Conservation (phyloP, 37 sponge, comb jelly and placozoan species). For the Diacarnus erythraeanus region DNA sequence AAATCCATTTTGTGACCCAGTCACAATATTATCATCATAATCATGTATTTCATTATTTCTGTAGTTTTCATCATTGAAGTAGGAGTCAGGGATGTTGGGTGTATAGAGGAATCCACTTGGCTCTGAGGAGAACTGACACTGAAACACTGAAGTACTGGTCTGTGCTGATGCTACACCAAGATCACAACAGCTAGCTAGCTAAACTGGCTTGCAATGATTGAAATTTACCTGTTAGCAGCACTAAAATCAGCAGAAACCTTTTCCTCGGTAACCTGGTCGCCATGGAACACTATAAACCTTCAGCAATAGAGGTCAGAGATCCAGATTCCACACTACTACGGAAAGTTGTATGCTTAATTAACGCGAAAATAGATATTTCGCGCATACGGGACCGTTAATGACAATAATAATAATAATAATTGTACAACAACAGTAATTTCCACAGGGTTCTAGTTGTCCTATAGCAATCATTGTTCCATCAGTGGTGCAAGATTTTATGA, state of each 20-base stretch:
- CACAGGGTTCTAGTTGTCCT: too few relatives aligned
- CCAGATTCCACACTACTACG: background rate
- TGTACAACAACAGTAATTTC: too few relatives aligned
- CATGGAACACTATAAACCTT: too few relatives aligned
- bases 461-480: too few relatives aligned
- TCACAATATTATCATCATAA: background rate
- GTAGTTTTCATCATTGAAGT: background rate
- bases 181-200: background rate
- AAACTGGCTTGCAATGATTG: background rate
- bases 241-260: background rate
- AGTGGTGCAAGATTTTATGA: too few relatives aligned
- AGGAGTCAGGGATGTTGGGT: background rate
- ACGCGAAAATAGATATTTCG: background rate
- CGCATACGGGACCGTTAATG: too few relatives aligned
- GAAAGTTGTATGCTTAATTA: background rate
- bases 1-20: background rate
- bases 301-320: background rate
- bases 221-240: background rate
- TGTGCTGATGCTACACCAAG: too few relatives aligned
- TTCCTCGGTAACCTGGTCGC: too few relatives aligned
- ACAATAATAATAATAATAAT: too few relatives aligned
- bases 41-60: too few relatives aligned
- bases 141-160: background rate
- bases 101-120: background rate
- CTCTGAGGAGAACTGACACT: background rate